Conservation (phyloP, 2,797 vertebrate genomes). For the Phataginus tricuspis region DNA sequence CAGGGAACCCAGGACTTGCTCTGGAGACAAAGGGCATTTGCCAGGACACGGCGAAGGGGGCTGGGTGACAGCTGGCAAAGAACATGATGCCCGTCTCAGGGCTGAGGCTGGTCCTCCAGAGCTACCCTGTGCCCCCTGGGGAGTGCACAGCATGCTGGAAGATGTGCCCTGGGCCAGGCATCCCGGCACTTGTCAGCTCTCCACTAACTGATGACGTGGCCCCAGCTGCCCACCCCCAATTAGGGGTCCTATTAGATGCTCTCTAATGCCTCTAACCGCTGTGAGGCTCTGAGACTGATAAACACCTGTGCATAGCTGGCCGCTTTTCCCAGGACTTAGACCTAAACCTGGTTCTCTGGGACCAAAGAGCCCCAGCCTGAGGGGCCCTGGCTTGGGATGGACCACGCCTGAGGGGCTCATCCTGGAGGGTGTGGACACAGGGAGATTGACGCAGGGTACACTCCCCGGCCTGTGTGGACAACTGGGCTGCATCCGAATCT, state of each 20-base stretch:
- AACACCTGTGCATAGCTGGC: rapidly evolving
- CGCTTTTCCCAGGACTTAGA: neutral
- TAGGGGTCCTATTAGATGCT: too few species aligned
- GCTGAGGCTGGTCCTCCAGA: neutral
- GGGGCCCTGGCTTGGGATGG: neutral
- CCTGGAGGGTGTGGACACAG: rapidly evolving
- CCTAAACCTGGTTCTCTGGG: neutral
- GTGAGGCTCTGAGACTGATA: neutral
- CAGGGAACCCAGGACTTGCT: neutral
- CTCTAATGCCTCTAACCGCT: neutral
- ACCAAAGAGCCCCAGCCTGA: neutral
- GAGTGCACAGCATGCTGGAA: rapidly evolving
- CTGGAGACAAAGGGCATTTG: neutral
- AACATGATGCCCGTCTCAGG: rapidly evolving
- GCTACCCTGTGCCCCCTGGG: rapidly evolving
- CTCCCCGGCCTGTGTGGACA: neutral
- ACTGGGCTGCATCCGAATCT: neutral
- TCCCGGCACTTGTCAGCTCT: neutral
- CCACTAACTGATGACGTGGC: rapidly evolving
- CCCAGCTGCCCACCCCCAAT: neutral
- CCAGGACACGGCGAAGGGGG: neutral
- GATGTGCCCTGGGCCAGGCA: rapidly evolving
- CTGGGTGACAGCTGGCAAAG: neutral
- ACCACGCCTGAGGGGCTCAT: neutral
- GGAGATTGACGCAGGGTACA: neutral